phyloP scores from a whole-genome alignment of 2,113 vertebrate species.

The Epinephelus lanceolatus region DNA sequence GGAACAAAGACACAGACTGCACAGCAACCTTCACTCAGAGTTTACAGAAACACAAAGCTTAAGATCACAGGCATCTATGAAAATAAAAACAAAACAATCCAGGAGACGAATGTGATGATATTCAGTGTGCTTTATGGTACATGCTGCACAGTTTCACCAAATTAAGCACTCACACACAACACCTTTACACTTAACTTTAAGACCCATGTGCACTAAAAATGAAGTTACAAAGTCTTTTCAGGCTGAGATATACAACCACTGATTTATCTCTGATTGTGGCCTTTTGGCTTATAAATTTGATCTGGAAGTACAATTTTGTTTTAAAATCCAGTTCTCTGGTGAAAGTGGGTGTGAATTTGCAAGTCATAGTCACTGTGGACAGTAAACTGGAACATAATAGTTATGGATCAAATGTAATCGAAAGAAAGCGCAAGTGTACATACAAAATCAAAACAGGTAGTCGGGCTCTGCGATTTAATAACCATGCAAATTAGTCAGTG shows the following conservation, averaged over 20 bases:
- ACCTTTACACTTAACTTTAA: not conserved
- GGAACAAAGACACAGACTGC: slow-evolving; percentile 14
- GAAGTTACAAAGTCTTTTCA: not conserved
- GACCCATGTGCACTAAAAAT: not conserved
- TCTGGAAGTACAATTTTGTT: slow-evolving; percentile 2
- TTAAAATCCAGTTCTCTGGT: not conserved
- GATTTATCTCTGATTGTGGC: not conserved
- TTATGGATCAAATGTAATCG: not conserved
- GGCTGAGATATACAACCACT: not conserved
- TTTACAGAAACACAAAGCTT: not conserved
- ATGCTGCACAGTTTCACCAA: slow-evolving; percentile 14
- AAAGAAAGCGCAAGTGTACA: not conserved
- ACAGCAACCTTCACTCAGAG: slow-evolving; percentile 12
- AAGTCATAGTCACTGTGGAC: not conserved
- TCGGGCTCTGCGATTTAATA: not conserved
- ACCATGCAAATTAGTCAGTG: not conserved
- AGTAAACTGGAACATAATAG: not conserved
- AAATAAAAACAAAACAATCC: not conserved
- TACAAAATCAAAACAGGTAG: not conserved
- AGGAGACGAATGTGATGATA: not conserved
- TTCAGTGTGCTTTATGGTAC: slow-evolving; percentile 21
- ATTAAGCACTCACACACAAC: not conserved
- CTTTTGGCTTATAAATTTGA: not conserved
- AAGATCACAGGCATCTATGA: not conserved
- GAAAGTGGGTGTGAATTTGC: not conserved